phyloP scores from a whole-genome alignment of 1,140 invertebrate species.

The Conus ventricosus region DNA sequence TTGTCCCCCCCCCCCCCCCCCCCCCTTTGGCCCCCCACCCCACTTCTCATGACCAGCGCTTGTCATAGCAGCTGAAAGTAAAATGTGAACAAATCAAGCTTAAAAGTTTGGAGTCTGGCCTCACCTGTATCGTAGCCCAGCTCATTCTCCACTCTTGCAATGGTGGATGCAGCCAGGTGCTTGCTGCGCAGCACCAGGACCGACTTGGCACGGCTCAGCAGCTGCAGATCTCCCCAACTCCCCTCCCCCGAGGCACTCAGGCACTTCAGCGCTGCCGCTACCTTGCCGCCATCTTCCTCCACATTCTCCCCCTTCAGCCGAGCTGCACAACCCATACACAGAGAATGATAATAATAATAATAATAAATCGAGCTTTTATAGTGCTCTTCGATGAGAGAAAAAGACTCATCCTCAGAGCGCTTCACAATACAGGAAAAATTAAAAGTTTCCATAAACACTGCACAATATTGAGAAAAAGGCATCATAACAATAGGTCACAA shows the following conservation, averaged over 20 bases:
- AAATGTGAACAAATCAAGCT: background rate
- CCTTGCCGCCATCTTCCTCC: slow-evolving; percentile 23
- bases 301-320: slow-evolving; percentile 34
- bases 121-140: slow-evolving; percentile 33
- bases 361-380: no score
- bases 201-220: slow-evolving; percentile 34
- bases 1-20: no score
- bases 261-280: slow-evolving; percentile 27
- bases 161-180: slow-evolving; percentile 30
- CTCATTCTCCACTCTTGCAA: slow-evolving; percentile 31
- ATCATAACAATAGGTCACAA: no score
- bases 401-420: no score
- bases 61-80: no score
- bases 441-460: background rate
- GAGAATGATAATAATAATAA: no score
- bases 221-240: slow-evolving; percentile 34
- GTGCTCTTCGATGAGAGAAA: no score
- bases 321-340: background rate
- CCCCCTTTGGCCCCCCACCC: no score
- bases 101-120: no score
- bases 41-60: no score
- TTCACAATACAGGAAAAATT: background rate
- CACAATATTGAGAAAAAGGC: background rate
- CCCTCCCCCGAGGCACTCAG: slow-evolving; percentile 31
- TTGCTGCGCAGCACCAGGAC: slow-evolving; percentile 39